Base-by-base conservation (phyloP, 2,113 vertebrate genomes). In the Paradoxurus hermaphroditus region DNA sequence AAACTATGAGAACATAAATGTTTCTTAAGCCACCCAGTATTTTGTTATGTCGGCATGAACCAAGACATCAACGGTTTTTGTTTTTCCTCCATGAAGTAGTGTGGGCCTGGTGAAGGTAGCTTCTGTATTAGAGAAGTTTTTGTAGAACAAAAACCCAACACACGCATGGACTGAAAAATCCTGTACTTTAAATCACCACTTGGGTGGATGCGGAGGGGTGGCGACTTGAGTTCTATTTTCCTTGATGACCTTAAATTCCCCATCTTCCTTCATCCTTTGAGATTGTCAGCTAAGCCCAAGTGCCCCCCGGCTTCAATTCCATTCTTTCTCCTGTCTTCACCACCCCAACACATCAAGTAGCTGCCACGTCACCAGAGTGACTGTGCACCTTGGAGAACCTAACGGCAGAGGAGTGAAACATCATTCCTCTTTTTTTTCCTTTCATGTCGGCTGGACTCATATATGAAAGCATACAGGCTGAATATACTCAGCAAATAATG, bases 401-500 rank as follows among this genome's bases (percentile, higher is more conserved):
- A 82, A 68, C 0, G 21, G 13, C 0, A 49, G 49, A 86, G 15
- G 31, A 29, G 4, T 14, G 4, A 95, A 70, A 75, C 6, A 14
- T 4, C 7, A 34, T 67, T 49, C 11, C 31, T 25, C 29, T 65
- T 65, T 1, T 11, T 39, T 41, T 77, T 84, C n/a, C 29, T 65
- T 72, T 79, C 1, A 5, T 29, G 46, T 86, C 51, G 59, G 31
- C 9, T 89, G 91, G 59, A 86, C 23, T 96, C 15, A 67, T 29
- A 21, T 41, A 25, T 36, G 27, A 46, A 78, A 97, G 14, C 27
- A 81, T 1, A 83, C 27, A 89, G 11, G 34, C 39, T 56, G 21
- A 77, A 91, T 75, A 49, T 13, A 14, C 34, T 88, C 44, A 16
- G 67, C 13, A 92, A 97, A 97, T 90, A 96, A 84, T 36, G 31